Percentiles rank a stretch among this genome's conserved stretches.
phyloP scores from a whole-genome alignment of 1,140 invertebrate genomes.

The Sitodiplosis mosellana region DNA sequence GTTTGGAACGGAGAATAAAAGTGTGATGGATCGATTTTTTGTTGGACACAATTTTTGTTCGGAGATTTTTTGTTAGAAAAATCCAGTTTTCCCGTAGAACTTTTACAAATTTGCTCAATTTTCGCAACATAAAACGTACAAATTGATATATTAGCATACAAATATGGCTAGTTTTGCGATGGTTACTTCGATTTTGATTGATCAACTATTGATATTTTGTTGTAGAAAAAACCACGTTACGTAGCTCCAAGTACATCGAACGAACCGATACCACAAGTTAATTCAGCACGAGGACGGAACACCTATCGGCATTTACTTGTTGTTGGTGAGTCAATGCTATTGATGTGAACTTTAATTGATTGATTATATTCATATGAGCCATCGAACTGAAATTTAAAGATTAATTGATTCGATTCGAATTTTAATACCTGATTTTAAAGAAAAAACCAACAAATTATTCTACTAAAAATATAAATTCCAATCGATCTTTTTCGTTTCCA shows the following conservation, averaged over 20 bases:
- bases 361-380: too few relatives aligned
- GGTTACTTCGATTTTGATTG: too few relatives aligned
- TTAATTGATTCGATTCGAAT: too few relatives aligned
- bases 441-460: not conserved
- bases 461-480: not conserved
- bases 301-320: conserved; percentile 13
- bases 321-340: not conserved
- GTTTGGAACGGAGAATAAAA: too few relatives aligned
- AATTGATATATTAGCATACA: too few relatives aligned
- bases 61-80: not conserved
- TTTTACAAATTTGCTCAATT: not conserved
- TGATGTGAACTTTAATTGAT: too few relatives aligned
- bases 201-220: conserved; percentile 2
- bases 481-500: conserved; percentile 30
- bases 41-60: not conserved
- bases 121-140: not conserved
- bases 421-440: too few relatives aligned
- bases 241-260: conserved; percentile 14
- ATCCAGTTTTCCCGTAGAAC: not conserved
- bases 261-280: conserved; percentile 7
- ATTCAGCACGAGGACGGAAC: conserved; percentile 16
- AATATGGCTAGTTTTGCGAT: too few relatives aligned
- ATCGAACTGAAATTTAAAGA: too few relatives aligned
- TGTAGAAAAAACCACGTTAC: conserved; percentile 22
- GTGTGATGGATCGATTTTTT: conserved; percentile 18